Evolutionary conservation across 2,113 vertebrate genomes (phyloP).

Genomic region (Dicaeum eximium): DNA sequence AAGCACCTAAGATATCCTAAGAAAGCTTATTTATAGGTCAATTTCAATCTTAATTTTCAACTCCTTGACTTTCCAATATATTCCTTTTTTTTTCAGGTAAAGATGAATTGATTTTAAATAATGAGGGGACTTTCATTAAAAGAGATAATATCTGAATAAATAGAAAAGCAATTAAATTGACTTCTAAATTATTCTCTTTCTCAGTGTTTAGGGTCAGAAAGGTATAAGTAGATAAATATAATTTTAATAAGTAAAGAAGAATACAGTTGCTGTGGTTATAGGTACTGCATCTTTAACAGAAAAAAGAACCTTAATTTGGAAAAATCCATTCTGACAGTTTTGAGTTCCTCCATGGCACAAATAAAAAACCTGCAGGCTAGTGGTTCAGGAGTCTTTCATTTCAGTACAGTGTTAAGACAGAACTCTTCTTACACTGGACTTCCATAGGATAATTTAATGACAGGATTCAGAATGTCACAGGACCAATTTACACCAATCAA

Average conservation of each 20-base stretch:
- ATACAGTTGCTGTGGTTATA: background rate
- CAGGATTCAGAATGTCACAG: background rate
- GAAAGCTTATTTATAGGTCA: background rate
- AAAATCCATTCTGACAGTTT: slow-evolving; percentile 38
- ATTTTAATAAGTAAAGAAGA: background rate
- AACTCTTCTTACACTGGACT: background rate
- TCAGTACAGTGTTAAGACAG: background rate
- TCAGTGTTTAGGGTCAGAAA: background rate
- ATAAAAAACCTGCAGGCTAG: background rate
- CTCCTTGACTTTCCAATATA: background rate
- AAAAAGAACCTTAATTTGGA: background rate
- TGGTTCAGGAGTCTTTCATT: background rate
- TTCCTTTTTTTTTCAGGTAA: background rate
- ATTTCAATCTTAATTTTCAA: background rate
- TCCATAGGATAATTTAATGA: background rate
- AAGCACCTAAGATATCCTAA: background rate
- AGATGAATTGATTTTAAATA: background rate
- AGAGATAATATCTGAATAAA: background rate
- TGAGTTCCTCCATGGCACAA: background rate
- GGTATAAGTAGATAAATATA: background rate
- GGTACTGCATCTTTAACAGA: background rate
- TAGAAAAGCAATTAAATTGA: background rate
- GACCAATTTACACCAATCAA: background rate
- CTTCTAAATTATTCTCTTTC: background rate
- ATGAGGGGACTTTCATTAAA: background rate